Evolutionary conservation across 2,113 vertebrate species (phyloP), one percentile per base, ranked within the genome.

Genomic region (Urocynchramus pylzowi): DNA sequence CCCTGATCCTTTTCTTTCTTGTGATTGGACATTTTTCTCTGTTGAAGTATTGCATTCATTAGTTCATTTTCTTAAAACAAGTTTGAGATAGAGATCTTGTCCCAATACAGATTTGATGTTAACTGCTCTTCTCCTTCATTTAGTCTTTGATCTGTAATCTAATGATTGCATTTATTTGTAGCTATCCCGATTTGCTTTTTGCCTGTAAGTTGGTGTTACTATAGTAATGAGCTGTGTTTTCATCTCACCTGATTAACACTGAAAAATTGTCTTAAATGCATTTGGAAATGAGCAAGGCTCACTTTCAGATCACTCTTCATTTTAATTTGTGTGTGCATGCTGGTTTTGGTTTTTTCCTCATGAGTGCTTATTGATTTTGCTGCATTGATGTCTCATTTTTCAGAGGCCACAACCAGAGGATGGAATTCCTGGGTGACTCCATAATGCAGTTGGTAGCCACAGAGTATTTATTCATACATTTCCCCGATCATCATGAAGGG

Each of bases 371-470:
- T 95, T 97, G 95, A 94, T 97, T 92, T 94, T 87, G 91, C 71
- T 91, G 78, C 63, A 63, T 67, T 94, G 95, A 81, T 97, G 59
- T 97, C 95, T 97, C 69, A 81, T 97, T 97, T 97, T 98, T 95
- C 98, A 99, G 99, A 95, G 99, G 99, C 91, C 99, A 99, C 96
- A 99, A 99, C 97, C 99, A 99, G 98, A 99, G 99, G 96, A 99
- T 99, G 99, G 99, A 99, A 98, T 99, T 99, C 97, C 98, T 99
- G 91, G 99, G 99, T 80, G 99, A 99, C 97, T 99, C 99, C 37
- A 99, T 99, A 97, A 99, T 99, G 99, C 99, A 99, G 94, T 97
- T 99, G 91, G 99, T 99, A 83, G 99, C 99, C 88, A 99, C 99
- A 2, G 99, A 99, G 86, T 99, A 99, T 96, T 98, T 99, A 96